These are phyloP conservation scores for Harmothoe impar DNA, from an alignment of 2,888 invertebrate species.

Conservation along the genomic window DNA sequence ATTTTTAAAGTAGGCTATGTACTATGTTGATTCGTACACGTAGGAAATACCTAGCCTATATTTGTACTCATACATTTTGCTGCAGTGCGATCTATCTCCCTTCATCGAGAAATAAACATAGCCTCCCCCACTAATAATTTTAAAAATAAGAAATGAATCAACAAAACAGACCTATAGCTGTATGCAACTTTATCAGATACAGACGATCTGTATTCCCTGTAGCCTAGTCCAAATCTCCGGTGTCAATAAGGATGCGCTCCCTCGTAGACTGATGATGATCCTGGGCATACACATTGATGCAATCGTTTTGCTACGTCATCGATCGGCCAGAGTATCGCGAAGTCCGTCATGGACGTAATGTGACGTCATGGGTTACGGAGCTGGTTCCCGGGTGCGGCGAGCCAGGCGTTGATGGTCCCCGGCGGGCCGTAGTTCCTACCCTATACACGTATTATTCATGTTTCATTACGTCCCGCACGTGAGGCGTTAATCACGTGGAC, in stretches of 20 bases:
- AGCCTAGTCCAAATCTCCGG: background rate
- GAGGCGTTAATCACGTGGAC: background rate
- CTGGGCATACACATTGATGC: background rate
- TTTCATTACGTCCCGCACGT: background rate
- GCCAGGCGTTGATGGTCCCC: slow-evolving; percentile 2
- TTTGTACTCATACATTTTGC: too few relatives aligned
- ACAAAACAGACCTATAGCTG: too few relatives aligned
- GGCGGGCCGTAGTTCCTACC: background rate
- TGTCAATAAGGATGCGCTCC: background rate
- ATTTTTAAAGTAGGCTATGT: too few relatives aligned
- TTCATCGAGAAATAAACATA: too few relatives aligned
- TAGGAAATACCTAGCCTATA: too few relatives aligned
- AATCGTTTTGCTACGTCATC: slow-evolving; percentile 28
- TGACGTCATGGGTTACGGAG: slow-evolving; percentile 18
- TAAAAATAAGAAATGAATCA: too few relatives aligned
- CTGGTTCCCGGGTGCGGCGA: background rate
- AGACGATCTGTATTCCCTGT: too few relatives aligned
- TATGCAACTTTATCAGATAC: too few relatives aligned
- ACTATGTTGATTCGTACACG: too few relatives aligned
- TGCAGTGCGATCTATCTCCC: too few relatives aligned
- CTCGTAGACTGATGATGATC: background rate
- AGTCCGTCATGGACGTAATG: background rate
- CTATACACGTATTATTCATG: slow-evolving; percentile 1
- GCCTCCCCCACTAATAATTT: too few relatives aligned
- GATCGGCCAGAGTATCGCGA: background rate